These are phyloP conservation scores for Pipistrellus pipistrellus DNA, from an alignment of 2,797 vertebrate genomes.

Conservation along the genomic window DNA sequence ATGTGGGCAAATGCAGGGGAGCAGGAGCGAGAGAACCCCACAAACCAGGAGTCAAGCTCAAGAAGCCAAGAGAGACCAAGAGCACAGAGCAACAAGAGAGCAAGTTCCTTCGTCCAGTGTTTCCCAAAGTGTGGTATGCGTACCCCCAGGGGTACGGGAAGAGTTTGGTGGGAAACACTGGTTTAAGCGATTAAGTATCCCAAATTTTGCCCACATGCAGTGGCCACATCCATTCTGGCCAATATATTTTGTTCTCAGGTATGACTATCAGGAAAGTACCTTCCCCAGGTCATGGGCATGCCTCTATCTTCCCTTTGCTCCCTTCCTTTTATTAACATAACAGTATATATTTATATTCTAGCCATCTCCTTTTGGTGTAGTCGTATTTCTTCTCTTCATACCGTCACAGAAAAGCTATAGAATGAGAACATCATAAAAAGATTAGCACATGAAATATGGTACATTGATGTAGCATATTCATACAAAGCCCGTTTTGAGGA, in stretches of 20 bases:
- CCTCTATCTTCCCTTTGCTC: neutral
- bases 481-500: neutral
- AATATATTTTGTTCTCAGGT: neutral
- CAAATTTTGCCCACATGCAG: neutral
- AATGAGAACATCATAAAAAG: neutral
- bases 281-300: neutral
- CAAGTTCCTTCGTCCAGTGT: neutral
- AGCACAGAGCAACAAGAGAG: neutral
- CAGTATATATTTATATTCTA: neutral
- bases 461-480: neutral
- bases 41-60: neutral
- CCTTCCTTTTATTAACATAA: neutral
- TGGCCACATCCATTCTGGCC: neutral
- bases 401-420: neutral
- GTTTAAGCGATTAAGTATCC: neutral
- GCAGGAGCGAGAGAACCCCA: neutral
- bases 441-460: neutral
- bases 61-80: neutral
- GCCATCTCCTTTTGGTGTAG: neutral
- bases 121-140: too few relatives aligned
- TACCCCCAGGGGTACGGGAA: too few relatives aligned
- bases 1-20: neutral
- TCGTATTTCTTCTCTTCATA: conserved; percentile 13
- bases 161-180: too few relatives aligned
- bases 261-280: neutral